A percentile compares a stretch with the other conserved stretches of the same genome.
Evolutionary conservation across 2,888 invertebrate species (phyloP).

Genomic region (Papilio gigon): DNA sequence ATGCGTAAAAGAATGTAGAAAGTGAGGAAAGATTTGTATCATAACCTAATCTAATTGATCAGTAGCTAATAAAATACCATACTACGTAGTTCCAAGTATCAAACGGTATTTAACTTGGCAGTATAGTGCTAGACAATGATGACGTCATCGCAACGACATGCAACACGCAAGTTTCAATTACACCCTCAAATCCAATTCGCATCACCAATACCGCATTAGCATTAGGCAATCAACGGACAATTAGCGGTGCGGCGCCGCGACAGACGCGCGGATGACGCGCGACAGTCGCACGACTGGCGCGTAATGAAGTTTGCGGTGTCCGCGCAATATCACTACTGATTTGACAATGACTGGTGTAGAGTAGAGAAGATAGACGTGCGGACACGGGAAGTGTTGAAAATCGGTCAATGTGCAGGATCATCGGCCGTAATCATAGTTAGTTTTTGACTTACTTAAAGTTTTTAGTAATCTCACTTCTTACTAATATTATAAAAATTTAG

Average conservation of each 20-base stretch:
- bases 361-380: constrained; percentile 1
- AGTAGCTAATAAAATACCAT: too few relatives aligned
- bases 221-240: constrained; percentile 59
- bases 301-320: constrained; percentile 42
- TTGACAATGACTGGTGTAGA: constrained; percentile 35
- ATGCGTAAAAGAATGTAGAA: too few relatives aligned
- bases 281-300: constrained; percentile 11
- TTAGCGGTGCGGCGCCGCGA: constrained; percentile 48
- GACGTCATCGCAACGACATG: not conserved
- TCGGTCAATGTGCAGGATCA: not conserved
- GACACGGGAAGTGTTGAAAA: not conserved
- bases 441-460: too few relatives aligned
- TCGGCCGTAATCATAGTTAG: too few relatives aligned
- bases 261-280: constrained; percentile 28
- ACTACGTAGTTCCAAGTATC: constrained; percentile 40
- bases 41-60: too few relatives aligned
- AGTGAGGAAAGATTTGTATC: too few relatives aligned
- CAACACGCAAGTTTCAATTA: constrained; percentile 46
- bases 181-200: constrained; percentile 51
- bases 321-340: constrained; percentile 20
- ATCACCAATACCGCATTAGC: constrained; percentile 50
- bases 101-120: not conserved
- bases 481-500: too few relatives aligned
- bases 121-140: not conserved
- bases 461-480: too few relatives aligned